These are phyloP conservation scores for Porites australiensis DNA, from an alignment of 64 coral and sea anemone species.

Conservation along the genomic window DNA sequence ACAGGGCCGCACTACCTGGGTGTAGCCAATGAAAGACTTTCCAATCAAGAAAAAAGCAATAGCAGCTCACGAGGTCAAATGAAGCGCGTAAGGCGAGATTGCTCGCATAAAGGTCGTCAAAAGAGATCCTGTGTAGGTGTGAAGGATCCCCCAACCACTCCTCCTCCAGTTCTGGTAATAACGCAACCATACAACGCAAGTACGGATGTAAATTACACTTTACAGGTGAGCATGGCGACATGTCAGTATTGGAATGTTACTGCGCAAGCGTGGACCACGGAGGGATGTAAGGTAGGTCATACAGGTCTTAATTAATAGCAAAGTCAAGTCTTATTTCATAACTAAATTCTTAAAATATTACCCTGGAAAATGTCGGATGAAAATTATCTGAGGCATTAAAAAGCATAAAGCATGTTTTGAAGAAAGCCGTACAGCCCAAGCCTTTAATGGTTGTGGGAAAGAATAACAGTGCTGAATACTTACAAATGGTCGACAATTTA, in stretches of 20 bases:
- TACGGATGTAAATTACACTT: constrained; percentile 84
- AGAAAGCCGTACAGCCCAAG: too few relatives aligned
- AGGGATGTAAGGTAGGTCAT: constrained; percentile 79
- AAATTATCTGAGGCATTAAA: too few relatives aligned
- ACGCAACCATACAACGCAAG: constrained; percentile 59
- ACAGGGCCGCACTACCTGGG: constrained; percentile 83
- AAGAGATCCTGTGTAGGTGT: constrained; percentile 94
- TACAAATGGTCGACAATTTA: too few relatives aligned
- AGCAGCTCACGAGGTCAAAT: neutral
- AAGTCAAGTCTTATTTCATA: too few relatives aligned
- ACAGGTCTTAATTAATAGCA: too few relatives aligned
- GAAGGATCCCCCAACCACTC: constrained; percentile 88
- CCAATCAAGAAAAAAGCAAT: neutral
- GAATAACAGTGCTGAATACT: too few relatives aligned
- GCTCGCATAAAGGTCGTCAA: constrained; percentile 49
- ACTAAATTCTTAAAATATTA: too few relatives aligned
- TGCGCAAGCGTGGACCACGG: constrained; percentile 67
- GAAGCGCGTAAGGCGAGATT: constrained; percentile 70
- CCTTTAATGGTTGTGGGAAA: too few relatives aligned
- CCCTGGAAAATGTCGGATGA: too few relatives aligned
- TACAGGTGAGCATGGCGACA: constrained; percentile 74
- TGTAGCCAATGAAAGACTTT: constrained; percentile 18
- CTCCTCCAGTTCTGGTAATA: constrained; percentile 45
- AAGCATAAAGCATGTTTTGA: too few relatives aligned
- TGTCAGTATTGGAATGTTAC: constrained; percentile 88